These are phyloP conservation scores for Spinibarbus caldwelli DNA, from an alignment of 2,797 vertebrate species.

Conservation along the genomic window DNA sequence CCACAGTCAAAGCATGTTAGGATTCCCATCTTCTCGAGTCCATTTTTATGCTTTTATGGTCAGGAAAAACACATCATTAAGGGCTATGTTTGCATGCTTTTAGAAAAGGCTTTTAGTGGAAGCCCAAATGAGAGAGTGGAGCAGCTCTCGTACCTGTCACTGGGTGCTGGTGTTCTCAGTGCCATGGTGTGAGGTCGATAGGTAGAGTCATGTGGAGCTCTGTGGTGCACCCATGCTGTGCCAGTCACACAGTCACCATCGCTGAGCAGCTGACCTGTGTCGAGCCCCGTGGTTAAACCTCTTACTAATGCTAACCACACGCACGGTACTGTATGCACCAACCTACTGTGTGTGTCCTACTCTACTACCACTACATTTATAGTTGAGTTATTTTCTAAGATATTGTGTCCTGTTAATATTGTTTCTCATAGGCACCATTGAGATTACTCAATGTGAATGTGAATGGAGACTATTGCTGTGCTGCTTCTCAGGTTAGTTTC, in stretches of 20 bases:
- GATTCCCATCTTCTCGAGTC: slow-evolving; percentile 4
- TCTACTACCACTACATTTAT: neutral
- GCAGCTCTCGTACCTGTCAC: slow-evolving; percentile 42
- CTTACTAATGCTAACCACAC: slow-evolving; percentile 68
- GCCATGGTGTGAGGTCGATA: slow-evolving; percentile 79
- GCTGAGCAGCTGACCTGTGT: slow-evolving; percentile 78
- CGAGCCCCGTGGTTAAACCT: slow-evolving; percentile 81
- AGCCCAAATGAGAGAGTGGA: slow-evolving; percentile 17
- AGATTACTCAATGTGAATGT: neutral
- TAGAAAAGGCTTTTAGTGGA: slow-evolving; percentile 27
- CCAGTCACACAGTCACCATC: slow-evolving; percentile 82
- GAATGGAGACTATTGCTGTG: neutral
- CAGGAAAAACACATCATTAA: slow-evolving; percentile 39
- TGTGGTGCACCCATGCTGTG: slow-evolving; percentile 77
- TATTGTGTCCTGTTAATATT: neutral
- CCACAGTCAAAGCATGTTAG: slow-evolving; percentile 24
- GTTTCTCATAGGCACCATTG: neutral
- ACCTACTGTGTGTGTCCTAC: slow-evolving; percentile 1
- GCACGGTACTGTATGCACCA: slow-evolving; percentile 35
- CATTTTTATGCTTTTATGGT: slow-evolving; percentile 36
- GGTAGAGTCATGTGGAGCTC: slow-evolving; percentile 77
- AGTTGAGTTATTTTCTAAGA: neutral
- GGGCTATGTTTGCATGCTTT: slow-evolving; percentile 35
- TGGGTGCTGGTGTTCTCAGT: slow-evolving; percentile 76
- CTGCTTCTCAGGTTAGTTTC: neutral